Evolutionary conservation across 2,888 invertebrate genomes (phyloP).

Genomic region (Macrosoma leucophasiata): DNA sequence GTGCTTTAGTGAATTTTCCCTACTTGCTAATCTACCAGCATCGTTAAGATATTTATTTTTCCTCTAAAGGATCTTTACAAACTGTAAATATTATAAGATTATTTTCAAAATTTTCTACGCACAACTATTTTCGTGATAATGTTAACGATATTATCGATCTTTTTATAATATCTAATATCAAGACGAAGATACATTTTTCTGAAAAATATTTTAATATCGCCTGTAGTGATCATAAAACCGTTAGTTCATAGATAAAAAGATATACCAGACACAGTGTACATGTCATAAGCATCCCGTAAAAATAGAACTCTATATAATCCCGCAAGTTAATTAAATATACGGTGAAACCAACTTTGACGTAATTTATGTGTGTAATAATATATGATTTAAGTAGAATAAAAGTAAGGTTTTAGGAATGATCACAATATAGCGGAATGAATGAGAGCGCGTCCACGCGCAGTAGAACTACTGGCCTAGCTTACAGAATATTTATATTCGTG

Average conservation of each 20-base stretch:
- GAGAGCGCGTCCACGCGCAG: background rate
- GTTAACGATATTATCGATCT: conserved; percentile 37
- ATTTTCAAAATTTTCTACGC: conserved; percentile 62
- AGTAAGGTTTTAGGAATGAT: too few relatives aligned
- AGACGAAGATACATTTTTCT: conserved; percentile 35
- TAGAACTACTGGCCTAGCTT: conserved; percentile 30
- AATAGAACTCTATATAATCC: too few relatives aligned
- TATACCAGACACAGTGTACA: too few relatives aligned
- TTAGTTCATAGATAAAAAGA: too few relatives aligned
- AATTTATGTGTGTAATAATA: conserved; percentile 5
- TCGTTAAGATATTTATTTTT: conserved; percentile 36
- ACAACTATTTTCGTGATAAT: conserved; percentile 66
- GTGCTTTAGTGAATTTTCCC: conserved; percentile 72
- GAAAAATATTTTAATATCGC: conserved; percentile 9
- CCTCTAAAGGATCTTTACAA: conserved; percentile 35
- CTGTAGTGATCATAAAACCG: too few relatives aligned
- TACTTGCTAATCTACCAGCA: conserved; percentile 40
- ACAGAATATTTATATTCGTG: conserved; percentile 13
- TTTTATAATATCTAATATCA: conserved; percentile 39
- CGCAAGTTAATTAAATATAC: too few relatives aligned
- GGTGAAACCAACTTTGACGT: conserved; percentile 11
- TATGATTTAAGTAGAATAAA: conserved; percentile 2
- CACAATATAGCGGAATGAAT: background rate
- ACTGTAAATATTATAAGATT: conserved; percentile 50
- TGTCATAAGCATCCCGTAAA: too few relatives aligned